Evolutionary conservation across 2,113 vertebrate species (phyloP).

Genomic region (Gracilinanus agilis): DNA sequence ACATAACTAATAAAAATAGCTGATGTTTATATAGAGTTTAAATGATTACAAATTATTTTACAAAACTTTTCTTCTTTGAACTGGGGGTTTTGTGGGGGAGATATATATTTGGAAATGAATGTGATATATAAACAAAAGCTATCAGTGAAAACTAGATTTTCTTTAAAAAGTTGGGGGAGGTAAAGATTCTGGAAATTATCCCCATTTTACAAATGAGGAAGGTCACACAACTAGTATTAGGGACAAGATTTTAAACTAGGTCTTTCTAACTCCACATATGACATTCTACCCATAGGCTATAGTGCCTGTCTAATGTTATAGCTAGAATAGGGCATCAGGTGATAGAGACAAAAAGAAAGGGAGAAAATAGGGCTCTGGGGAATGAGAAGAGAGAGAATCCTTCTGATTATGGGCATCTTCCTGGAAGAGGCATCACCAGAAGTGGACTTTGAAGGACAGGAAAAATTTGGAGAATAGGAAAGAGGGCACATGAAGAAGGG

Average conservation of each 20-base stretch:
- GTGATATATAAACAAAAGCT: too few species aligned
- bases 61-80: not conserved
- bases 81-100: too few species aligned
- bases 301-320: not conserved
- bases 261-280: not conserved
- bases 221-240: not conserved
- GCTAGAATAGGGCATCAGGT: not conserved
- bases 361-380: not conserved
- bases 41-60: not conserved
- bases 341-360: not conserved
- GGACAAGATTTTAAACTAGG: not conserved
- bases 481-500: not conserved
- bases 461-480: not conserved
- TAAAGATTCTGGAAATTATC: not conserved
- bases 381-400: not conserved
- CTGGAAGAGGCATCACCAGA: not conserved
- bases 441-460: not conserved
- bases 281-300: not conserved
- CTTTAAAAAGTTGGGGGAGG: too few species aligned
- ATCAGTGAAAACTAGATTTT: too few species aligned
- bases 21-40: not conserved
- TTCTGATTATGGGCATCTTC: not conserved
- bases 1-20: not conserved
- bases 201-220: not conserved
- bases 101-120: too few species aligned